These are phyloP conservation scores for Andrena hattorfiana DNA, from an alignment of 2,888 invertebrate genomes.

Conservation along the genomic window DNA sequence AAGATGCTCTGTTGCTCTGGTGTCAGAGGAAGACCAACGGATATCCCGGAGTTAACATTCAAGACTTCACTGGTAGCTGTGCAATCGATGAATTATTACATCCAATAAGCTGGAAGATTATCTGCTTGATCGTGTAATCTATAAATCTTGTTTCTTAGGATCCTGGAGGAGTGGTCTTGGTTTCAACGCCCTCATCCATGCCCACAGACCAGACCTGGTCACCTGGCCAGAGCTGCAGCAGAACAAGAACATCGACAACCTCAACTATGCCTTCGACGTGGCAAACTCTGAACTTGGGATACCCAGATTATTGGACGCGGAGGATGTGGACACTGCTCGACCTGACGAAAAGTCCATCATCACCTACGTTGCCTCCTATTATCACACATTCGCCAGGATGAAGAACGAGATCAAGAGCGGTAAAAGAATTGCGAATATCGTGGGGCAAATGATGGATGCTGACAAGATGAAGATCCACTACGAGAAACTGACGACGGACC, in stretches of 20 bases:
- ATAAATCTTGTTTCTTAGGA: conserved; percentile 82
- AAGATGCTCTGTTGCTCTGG: conserved; percentile 99
- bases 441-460: conserved; percentile 97
- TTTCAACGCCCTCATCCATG: conserved; percentile 99
- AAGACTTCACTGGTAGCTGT: conserved; percentile 90
- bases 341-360: conserved; percentile 99
- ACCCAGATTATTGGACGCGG: conserved; percentile 96
- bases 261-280: conserved; percentile 98
- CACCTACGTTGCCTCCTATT: conserved; percentile 99
- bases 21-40: conserved; percentile 99
- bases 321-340: conserved; percentile 97
- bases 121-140: too few relatives aligned
- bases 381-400: conserved; percentile 99
- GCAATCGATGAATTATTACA: background rate
- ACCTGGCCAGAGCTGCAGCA: conserved; percentile 93
- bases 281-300: conserved; percentile 97
- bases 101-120: too few relatives aligned
- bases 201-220: conserved; percentile 98
- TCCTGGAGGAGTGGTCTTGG: conserved; percentile 99
- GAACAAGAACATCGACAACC: conserved; percentile 95
- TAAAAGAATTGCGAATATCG: conserved; percentile 98
- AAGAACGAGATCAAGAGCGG: conserved; percentile 99
- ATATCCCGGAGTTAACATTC: conserved; percentile 95
- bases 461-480: conserved; percentile 97
- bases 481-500: conserved; percentile 92